Evolutionary conservation across 1,140 invertebrate genomes (phyloP), one percentile per base, ranked within the genome.

Genomic region (Arion vulgaris): DNA sequence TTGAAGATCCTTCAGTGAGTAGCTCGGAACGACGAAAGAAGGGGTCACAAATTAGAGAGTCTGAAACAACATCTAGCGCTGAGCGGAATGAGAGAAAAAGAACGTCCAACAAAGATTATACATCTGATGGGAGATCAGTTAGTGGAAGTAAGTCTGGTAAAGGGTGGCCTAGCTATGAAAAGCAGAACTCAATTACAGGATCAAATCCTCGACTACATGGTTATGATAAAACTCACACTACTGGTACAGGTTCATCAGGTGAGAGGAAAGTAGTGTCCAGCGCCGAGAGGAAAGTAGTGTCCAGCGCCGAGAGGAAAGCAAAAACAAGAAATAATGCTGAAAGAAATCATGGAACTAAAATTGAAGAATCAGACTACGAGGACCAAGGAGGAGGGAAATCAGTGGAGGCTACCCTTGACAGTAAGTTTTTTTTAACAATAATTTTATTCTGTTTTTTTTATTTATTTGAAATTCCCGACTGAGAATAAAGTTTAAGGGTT

Each of bases 361-460:
- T 66, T 66, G 28, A 32, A 7, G 62, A 66, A 17, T 28, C 36
- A 11, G 71, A 45, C 23, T 39, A 39, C 23, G 71, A 73, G 36
- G 71, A 73, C 36, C 71, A 73, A 38, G 71, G 71, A 38, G 68
- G 68, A 71, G 17, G 57, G 45, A 57, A 34, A 28, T 71, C 68
- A 34, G 38, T 71, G 9, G 68, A 34, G 2, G 38, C 13, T 13
- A 71, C 68, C 26, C 34, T 71, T 13, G 32, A 36, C 32, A 71
- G 68, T 71, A 23, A 71, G 68, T 34, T 39, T 71, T 9, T 19
- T 49, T 49, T 9, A n/a, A n/a, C n/a, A n/a, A n/a, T n/a, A n/a
- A n/a, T n/a, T n/a, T n/a, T n/a, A n/a, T n/a, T n/a, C n/a, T n/a
- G n/a, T n/a, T n/a, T n/a, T n/a, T n/a, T n/a, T n/a, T n/a, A n/a